Evolutionary conservation across 2,113 vertebrate species (phyloP).

Genomic region (Bos indicus): DNA sequence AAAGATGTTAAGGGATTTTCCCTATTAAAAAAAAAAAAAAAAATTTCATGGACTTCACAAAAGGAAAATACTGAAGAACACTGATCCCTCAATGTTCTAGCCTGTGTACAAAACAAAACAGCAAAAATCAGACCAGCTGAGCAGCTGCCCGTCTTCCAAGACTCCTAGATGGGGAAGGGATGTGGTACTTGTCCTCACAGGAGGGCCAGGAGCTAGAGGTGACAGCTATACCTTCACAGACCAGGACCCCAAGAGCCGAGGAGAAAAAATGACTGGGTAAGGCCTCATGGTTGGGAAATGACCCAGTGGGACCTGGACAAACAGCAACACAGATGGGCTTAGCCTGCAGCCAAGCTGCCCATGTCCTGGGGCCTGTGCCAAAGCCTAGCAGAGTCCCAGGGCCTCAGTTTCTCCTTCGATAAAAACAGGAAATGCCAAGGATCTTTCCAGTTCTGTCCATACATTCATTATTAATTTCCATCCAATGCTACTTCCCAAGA

Average conservation of each 20-base stretch:
- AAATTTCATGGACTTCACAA: not conserved
- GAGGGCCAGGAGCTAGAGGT: not conserved
- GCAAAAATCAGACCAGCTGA: not conserved
- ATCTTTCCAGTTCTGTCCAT: not conserved
- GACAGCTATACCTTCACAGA: not conserved
- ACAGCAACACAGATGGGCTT: not conserved
- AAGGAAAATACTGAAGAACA: not conserved
- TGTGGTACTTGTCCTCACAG: not conserved
- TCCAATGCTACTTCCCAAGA: no score
- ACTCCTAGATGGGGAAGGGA: not conserved
- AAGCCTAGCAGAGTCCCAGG: not conserved
- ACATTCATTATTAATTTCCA: not conserved
- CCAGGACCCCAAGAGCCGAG: not conserved
- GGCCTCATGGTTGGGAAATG: rapidly evolving
- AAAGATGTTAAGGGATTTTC: not conserved
- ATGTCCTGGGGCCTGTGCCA: not conserved
- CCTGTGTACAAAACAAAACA: not conserved
- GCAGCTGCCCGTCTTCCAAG: not conserved
- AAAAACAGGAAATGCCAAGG: not conserved
- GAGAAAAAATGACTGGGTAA: not conserved
- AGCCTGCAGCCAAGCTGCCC: not conserved
- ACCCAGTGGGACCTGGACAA: not conserved
- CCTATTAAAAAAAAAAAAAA: not conserved
- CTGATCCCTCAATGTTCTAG: not conserved
- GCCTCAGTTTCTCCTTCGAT: not conserved